These are phyloP conservation scores for Drosophila kambysellisi DNA, from an alignment of 2,888 invertebrate genomes.

Conservation along the genomic window DNA sequence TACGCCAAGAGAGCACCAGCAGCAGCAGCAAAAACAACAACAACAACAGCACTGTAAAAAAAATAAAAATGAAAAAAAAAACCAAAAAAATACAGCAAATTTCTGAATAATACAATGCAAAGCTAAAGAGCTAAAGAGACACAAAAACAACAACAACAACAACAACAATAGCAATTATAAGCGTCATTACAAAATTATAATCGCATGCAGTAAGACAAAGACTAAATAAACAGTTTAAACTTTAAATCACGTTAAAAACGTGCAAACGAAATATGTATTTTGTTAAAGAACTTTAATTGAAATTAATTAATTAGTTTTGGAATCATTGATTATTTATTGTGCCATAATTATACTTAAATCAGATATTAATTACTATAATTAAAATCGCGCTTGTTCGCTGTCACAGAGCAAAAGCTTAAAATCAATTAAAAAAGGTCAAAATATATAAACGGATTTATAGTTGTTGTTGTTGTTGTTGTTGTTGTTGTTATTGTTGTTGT, in stretches of 20 bases:
- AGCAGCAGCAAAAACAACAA: constrained; percentile 16
- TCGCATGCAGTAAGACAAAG: constrained; percentile 22
- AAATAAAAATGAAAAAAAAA: constrained; percentile 13
- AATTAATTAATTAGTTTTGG: constrained; percentile 11
- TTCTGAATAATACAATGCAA: constrained; percentile 24
- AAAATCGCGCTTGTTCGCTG: constrained; percentile 11
- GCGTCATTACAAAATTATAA: constrained; percentile 43
- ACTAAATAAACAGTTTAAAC: background rate
- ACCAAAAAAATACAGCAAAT: constrained; percentile 6
- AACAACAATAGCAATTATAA: constrained; percentile 39
- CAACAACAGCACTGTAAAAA: constrained; percentile 38
- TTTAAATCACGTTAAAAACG: background rate
- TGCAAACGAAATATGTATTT: background rate
- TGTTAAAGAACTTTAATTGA: background rate
- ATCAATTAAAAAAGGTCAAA: constrained; percentile 38
- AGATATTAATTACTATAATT: constrained; percentile 22
- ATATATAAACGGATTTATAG: background rate
- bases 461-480: background rate
- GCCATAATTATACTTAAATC: constrained; percentile 23
- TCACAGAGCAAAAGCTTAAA: constrained; percentile 24
- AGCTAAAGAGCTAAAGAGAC: constrained; percentile 28
- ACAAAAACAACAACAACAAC: constrained; percentile 12
- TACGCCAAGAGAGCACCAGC: constrained; percentile 38
- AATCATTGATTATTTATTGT: constrained; percentile 1
- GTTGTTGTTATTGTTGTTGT: constrained; percentile 1